Conservation (phyloP, 2,797 vertebrate genomes). For the Alauda arvensis region DNA sequence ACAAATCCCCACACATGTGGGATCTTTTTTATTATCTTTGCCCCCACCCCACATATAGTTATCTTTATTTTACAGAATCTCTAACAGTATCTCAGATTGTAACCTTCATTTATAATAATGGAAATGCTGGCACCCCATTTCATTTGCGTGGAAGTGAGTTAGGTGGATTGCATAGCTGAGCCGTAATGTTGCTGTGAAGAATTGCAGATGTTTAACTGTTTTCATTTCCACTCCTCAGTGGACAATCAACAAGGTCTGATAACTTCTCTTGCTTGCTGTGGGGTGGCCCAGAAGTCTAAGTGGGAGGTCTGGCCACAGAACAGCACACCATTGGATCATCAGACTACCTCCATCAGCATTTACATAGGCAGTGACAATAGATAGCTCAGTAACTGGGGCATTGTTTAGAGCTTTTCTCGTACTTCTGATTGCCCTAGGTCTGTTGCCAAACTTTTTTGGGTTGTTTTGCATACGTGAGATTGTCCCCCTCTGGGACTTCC, state of each 20-base stretch:
- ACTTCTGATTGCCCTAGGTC: background rate
- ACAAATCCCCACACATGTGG: background rate
- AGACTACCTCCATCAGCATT: slow-evolving; percentile 7
- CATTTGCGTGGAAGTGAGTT: background rate
- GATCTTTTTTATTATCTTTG: background rate
- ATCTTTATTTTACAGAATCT: slow-evolving; percentile 29
- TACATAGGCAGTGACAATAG: background rate
- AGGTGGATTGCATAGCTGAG: background rate
- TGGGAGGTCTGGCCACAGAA: slow-evolving; percentile 52
- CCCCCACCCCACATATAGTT: background rate
- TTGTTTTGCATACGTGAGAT: background rate
- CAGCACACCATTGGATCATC: background rate
- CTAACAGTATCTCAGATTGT: slow-evolving; percentile 16
- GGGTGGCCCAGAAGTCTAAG: slow-evolving; percentile 51
- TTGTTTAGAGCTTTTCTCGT: slow-evolving; percentile 15
- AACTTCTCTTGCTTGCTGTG: slow-evolving; percentile 11
- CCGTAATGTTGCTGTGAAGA: slow-evolving; percentile 10
- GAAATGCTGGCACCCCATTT: background rate
- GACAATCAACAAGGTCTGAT: slow-evolving; percentile 31
- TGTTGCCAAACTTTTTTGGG: background rate
- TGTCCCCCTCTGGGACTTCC: slow-evolving; percentile 1
- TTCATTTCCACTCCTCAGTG: slow-evolving; percentile 23
- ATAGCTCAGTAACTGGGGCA: background rate
- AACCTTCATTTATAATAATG: slow-evolving; percentile 36
- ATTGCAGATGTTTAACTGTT: slow-evolving; percentile 57